phyloP scores from a whole-genome alignment of 2,113 vertebrate species.

The Pristiophorus japonicus region DNA sequence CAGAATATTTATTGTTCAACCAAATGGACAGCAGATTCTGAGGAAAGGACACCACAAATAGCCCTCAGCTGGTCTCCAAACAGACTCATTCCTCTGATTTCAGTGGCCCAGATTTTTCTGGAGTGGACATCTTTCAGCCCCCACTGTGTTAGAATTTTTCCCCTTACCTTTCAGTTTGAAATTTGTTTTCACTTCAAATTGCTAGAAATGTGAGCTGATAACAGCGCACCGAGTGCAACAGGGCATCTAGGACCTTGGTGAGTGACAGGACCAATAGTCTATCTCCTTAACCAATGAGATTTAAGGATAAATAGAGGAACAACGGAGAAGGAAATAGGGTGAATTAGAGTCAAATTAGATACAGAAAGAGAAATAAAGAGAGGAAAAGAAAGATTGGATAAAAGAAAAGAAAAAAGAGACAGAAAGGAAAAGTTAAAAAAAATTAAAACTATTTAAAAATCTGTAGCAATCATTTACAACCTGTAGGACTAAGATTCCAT shows the following conservation, averaged over 20 bases:
- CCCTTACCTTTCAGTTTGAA: not conserved
- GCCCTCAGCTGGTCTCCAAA: not conserved
- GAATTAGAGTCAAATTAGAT: not conserved
- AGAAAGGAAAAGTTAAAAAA: not conserved
- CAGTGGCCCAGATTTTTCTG: not conserved
- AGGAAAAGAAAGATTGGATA: not conserved
- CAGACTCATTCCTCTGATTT: not conserved
- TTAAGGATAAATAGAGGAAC: not conserved
- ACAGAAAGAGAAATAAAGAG: not conserved
- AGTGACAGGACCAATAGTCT: not conserved
- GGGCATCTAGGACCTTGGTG: too few species aligned
- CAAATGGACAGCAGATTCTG: not conserved
- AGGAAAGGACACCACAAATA: not conserved
- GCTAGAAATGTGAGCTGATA: not conserved
- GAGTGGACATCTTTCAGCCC: not conserved
- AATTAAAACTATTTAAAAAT: not conserved
- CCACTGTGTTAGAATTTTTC: not conserved
- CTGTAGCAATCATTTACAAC: too few species aligned
- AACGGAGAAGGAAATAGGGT: not conserved
- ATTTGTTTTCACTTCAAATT: not conserved
- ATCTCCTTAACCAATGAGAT: not conserved
- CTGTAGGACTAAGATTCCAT: not conserved
- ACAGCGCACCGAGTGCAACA: too few species aligned
- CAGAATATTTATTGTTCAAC: not conserved
- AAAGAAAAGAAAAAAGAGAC: not conserved